phyloP scores from a whole-genome alignment of 2,113 vertebrate species.

The Anarrhichthys ocellatus region DNA sequence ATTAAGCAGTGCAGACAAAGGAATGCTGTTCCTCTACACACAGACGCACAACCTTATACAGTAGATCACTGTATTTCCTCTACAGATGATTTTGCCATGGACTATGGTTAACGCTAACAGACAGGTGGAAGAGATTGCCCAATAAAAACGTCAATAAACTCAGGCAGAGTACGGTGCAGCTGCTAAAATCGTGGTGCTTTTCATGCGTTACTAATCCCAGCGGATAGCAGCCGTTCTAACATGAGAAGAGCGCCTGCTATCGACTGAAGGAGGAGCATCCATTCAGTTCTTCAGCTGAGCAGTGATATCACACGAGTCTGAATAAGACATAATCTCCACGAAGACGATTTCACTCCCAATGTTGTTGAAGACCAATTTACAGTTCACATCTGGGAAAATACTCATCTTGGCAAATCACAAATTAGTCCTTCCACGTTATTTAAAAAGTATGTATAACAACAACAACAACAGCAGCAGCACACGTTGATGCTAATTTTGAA shows the following conservation, averaged over 20 bases:
- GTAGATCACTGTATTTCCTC: conserved; percentile 7
- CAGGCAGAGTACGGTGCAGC: not conserved
- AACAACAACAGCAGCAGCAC: not conserved
- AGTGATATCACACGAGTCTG: not conserved
- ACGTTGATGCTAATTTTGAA: not conserved
- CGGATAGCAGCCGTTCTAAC: not conserved
- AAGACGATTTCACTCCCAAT: not conserved
- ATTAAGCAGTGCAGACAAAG: conserved; percentile 35
- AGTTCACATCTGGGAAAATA: not conserved
- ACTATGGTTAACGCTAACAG: not conserved
- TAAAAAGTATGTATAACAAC: not conserved
- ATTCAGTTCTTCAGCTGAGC: not conserved
- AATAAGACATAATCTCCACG: not conserved
- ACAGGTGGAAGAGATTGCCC: not conserved
- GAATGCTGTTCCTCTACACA: conserved; percentile 24
- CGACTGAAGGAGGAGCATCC: not conserved
- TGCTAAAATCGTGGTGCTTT: not conserved
- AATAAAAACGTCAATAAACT: conserved; percentile 15
- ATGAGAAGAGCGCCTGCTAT: not conserved
- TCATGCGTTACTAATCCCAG: not conserved
- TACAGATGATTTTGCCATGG: not conserved
- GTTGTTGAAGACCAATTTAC: too few relatives aligned
- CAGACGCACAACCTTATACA: conserved; percentile 28
- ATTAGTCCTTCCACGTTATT: not conserved
- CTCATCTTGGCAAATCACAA: not conserved